phyloP scores from a whole-genome alignment of 35 echinoderm and acorn worm species.

The Stichopus chloronotus region DNA sequence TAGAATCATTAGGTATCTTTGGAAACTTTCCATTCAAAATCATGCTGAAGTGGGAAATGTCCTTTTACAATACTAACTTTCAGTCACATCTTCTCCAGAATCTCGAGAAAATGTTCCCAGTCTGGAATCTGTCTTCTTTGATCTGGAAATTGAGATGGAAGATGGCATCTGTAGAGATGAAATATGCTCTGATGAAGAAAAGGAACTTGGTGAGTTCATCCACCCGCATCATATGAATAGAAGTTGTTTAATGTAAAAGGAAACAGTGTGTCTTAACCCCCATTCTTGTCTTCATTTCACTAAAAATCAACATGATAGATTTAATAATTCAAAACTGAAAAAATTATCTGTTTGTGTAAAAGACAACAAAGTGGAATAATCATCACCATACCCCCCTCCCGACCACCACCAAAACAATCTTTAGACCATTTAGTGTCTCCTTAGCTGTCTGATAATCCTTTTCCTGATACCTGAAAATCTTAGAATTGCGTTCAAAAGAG shows the following conservation, averaged over 20 bases:
- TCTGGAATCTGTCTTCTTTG: slow-evolving; percentile 94
- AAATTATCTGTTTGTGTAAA: too few species aligned
- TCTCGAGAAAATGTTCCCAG: slow-evolving; percentile 60
- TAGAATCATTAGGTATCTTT: too few species aligned
- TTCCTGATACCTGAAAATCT: too few species aligned
- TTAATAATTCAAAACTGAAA: not conserved
- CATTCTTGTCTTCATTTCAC: not conserved
- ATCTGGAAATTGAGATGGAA: slow-evolving; percentile 98
- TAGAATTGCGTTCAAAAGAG: too few species aligned
- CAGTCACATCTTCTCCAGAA: slow-evolving; percentile 40
- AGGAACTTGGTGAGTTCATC: slow-evolving; percentile 81
- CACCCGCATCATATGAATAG: not conserved
- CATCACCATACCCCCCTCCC: too few species aligned
- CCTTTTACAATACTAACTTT: too few species aligned
- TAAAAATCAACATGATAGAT: not conserved
- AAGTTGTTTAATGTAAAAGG: not conserved
- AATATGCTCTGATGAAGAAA: slow-evolving; percentile 73
- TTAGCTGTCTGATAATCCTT: too few species aligned
- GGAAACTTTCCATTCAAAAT: too few species aligned
- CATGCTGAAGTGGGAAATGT: too few species aligned
- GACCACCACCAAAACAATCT: too few species aligned
- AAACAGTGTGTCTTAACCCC: not conserved
- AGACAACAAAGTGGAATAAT: too few species aligned
- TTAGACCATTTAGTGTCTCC: too few species aligned
- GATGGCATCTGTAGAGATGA: slow-evolving; percentile 83